phyloP scores from a whole-genome alignment of 2,888 invertebrate species.

The Amphipoea oculea region DNA sequence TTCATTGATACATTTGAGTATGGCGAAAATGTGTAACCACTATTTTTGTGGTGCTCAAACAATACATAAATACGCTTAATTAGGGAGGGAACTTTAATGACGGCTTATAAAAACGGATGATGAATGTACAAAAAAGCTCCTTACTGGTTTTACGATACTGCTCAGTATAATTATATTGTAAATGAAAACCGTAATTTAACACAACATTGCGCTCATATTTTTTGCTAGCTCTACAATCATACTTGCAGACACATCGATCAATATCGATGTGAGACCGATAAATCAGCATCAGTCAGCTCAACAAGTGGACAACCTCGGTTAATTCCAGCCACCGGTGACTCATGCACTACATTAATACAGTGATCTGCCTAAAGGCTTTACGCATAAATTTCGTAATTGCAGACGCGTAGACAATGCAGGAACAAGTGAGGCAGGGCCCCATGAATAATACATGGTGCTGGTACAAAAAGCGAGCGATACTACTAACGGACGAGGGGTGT shows the following conservation, averaged over 20 bases:
- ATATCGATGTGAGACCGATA: constrained; percentile 83
- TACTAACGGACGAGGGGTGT: constrained; percentile 74
- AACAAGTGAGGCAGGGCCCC: constrained; percentile 83
- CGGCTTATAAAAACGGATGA: constrained; percentile 27
- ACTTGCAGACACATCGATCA: constrained; percentile 85
- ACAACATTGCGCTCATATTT: constrained; percentile 55
- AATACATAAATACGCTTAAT: constrained; percentile 15
- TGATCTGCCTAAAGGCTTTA: constrained; percentile 86
- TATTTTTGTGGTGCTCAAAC: constrained; percentile 6
- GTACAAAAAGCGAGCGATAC: constrained; percentile 79
- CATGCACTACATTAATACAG: constrained; percentile 78
- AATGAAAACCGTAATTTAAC: constrained; percentile 52
- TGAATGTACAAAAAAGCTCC: constrained; percentile 23
- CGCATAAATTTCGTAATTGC: constrained; percentile 88
- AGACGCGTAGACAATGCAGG: constrained; percentile 87
- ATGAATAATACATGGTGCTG: constrained; percentile 85
- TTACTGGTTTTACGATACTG: constrained; percentile 41
- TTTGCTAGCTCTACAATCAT: constrained; percentile 68
- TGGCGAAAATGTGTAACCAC: constrained; percentile 13
- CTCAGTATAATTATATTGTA: constrained; percentile 50
- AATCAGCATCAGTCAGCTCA: constrained; percentile 85
- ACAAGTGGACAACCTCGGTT: constrained; percentile 86
- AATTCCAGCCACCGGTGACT: constrained; percentile 80
- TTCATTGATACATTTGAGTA: constrained; percentile 54
- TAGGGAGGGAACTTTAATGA: constrained; percentile 18